These are phyloP conservation scores for Dynastes maya DNA, from an alignment of 2,888 invertebrate genomes.

Conservation along the genomic window DNA sequence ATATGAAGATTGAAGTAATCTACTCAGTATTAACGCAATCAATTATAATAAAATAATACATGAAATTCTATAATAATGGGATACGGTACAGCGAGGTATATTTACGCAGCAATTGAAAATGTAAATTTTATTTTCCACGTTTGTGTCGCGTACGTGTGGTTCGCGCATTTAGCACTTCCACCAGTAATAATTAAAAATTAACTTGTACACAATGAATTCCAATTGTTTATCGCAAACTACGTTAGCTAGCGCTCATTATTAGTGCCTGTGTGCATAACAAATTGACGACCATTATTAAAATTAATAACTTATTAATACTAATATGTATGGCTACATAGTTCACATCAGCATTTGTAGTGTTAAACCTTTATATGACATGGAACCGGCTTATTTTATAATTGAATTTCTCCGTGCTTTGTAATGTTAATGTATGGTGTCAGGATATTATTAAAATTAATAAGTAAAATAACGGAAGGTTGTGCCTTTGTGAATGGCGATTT, in stretches of 20 bases:
- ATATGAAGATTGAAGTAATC: slow-evolving; percentile 18
- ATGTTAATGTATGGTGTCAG: too few relatives aligned
- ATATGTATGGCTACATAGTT: background rate
- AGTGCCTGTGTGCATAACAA: slow-evolving; percentile 1
- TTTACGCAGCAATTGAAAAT: background rate
- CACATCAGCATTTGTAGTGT: too few relatives aligned
- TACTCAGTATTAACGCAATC: slow-evolving; percentile 6
- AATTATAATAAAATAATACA: slow-evolving; percentile 14
- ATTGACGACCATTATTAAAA: slow-evolving; percentile 2
- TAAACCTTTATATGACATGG: too few relatives aligned
- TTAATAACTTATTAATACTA: slow-evolving; percentile 6
- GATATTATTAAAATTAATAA: too few relatives aligned
- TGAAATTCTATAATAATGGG: background rate
- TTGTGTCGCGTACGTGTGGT: background rate
- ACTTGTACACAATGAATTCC: slow-evolving; percentile 2
- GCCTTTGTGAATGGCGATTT: too few relatives aligned
- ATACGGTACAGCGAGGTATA: background rate
- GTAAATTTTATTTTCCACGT: background rate
- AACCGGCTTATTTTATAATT: too few relatives aligned
- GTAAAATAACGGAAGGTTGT: too few relatives aligned
- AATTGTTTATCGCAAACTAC: slow-evolving; percentile 22
- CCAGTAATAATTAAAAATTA: slow-evolving; percentile 26
- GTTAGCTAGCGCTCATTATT: background rate
- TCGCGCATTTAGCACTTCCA: background rate
- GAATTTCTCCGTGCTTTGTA: too few relatives aligned